A percentile compares a stretch with the other conserved stretches of the same genome.
Evolutionary conservation across 2,113 vertebrate species (phyloP).

Genomic region (Pomatorhinus ruficollis): DNA sequence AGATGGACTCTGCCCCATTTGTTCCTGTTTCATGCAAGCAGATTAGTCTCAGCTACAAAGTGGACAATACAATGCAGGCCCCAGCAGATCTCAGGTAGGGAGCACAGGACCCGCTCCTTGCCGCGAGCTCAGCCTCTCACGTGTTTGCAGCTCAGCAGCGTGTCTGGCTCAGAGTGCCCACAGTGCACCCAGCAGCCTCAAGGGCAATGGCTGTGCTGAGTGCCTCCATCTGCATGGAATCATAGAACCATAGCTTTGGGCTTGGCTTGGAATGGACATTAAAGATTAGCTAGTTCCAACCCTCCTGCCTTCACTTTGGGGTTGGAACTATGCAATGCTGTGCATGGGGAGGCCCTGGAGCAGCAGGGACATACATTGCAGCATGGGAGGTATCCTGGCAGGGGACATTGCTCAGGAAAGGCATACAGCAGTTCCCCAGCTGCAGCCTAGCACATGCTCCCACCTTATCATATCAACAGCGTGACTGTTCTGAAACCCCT

Average conservation of each 20-base stretch:
- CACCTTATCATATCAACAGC: background rate
- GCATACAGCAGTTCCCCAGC: background rate
- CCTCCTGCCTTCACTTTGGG: background rate
- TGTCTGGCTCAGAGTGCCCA: background rate
- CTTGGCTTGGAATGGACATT: background rate
- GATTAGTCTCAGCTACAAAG: background rate
- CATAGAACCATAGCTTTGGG: background rate
- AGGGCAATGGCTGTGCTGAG: background rate
- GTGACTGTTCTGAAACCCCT: background rate
- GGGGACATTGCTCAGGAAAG: background rate
- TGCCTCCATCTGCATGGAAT: background rate
- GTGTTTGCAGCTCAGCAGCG: background rate
- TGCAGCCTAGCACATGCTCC: background rate
- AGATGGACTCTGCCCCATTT: background rate
- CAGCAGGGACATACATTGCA: background rate
- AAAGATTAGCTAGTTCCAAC: background rate
- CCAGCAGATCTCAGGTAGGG: background rate
- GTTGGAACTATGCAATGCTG: background rate
- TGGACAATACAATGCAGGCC: background rate
- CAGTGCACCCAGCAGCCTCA: background rate
- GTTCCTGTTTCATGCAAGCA: background rate
- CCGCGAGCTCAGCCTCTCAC: fast-evolving
- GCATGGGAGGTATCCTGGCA: background rate
- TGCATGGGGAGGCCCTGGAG: background rate
- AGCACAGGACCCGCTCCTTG: background rate